Base-by-base conservation (phyloP, 2,113 vertebrate species). In the Thomomys bottae region DNA sequence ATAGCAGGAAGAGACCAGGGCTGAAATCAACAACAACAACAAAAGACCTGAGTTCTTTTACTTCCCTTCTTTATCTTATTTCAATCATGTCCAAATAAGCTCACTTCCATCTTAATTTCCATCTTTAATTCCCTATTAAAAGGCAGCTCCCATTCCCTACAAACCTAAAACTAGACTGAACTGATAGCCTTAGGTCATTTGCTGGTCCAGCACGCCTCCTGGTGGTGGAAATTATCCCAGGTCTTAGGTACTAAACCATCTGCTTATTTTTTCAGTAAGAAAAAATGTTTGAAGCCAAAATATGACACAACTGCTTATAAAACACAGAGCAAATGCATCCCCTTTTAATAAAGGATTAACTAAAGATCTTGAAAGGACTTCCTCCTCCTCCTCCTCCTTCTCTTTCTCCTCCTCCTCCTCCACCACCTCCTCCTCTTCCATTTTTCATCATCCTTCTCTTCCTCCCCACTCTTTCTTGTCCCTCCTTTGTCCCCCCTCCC, bases 121-220 rank as follows among this genome's bases (percentile, higher is more conserved):
- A 61, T 30, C 72, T 49, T 66, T 9, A 67, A 54, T 45, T 4
- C 28, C 18, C 15, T 8, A 17, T 59, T 32, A 30, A 76, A 45
- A 79, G 30, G 5, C 23, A 61, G 6, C 12, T 67, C 63, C 17
- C 45, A 32, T 38, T 20, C 36, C 30, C 75, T 23, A 67, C 34
- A 34, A n/a, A 72, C 26, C 59, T 24, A 0, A 75, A 21, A 32
- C 9, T 23, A 8, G 1, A 32, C 8, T 9, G 15, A 12, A 26
- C 18, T 1, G 20, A 21, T 8, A 0, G 14, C 3, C 42, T 20
- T 7, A 8, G 24, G 24, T 24, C 34, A 40, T 94, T 94, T 87
- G 66, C 49, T 94, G 96, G 97, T 94, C 63, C 28, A 75, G 28
- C 70, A 21, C 76, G 95, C 97, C 96, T 95, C 91, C 97, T 97